Conservation (phyloP, 2,113 vertebrate genomes). For the Lepus timidus region DNA sequence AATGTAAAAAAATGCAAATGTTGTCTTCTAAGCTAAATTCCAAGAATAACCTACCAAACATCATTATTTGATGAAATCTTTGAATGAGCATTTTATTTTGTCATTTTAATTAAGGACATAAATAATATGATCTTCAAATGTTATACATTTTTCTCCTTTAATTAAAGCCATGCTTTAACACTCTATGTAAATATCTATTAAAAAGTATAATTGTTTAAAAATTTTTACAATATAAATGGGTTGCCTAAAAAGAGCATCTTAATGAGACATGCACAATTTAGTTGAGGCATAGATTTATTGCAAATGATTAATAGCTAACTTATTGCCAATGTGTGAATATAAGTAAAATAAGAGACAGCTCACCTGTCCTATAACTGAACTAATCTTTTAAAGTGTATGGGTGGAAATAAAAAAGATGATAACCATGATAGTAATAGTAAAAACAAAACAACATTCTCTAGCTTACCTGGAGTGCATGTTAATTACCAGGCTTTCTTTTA, state of each 20-base stretch:
- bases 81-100: constrained; percentile 52
- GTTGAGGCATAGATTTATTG: background rate
- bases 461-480: background rate
- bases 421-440: background rate
- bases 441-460: background rate
- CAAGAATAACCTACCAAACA: background rate
- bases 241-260: background rate
- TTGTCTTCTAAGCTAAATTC: constrained; percentile 31
- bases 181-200: background rate
- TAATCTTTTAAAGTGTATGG: background rate
- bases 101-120: constrained; percentile 14
- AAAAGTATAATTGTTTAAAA: background rate
- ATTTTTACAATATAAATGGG: background rate
- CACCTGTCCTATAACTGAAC: background rate
- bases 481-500: background rate
- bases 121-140: constrained; percentile 49
- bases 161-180: background rate
- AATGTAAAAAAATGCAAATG: background rate
- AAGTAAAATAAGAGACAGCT: background rate
- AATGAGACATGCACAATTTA: background rate
- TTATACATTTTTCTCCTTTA: constrained; percentile 42
- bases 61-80: constrained; percentile 29
- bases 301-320: background rate
- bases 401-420: background rate
- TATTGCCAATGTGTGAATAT: background rate